Conservation (phyloP, 2,888 invertebrate species). For the Clistopyga incitator region DNA sequence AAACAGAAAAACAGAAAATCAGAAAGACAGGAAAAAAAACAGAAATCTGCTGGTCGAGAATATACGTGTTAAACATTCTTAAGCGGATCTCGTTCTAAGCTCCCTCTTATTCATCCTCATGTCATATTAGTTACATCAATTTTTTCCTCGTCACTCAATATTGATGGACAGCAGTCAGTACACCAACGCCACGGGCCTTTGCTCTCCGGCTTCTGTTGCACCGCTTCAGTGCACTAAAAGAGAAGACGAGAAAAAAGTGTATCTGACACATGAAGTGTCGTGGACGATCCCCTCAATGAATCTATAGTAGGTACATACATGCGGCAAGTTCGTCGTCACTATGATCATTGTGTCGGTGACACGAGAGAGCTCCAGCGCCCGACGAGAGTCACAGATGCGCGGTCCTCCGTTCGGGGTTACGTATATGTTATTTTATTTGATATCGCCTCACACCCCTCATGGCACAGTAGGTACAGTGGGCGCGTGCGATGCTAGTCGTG, state of each 20-base stretch:
- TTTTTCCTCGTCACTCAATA: background rate
- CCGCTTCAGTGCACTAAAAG: background rate
- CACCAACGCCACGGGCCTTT: conserved; percentile 10
- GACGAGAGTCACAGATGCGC: conserved; percentile 66
- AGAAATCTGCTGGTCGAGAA: too few relatives aligned
- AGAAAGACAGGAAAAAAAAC: background rate
- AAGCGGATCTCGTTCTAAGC: too few relatives aligned
- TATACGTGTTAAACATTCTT: too few relatives aligned
- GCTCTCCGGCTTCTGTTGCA: conserved; percentile 5
- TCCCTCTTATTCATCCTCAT: background rate
- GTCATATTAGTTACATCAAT: background rate
- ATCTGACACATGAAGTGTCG: conserved; percentile 5
- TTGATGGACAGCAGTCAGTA: conserved; percentile 25
- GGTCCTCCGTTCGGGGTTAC: conserved; percentile 50
- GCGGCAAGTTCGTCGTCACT: conserved; percentile 50
- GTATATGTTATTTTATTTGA: conserved; percentile 61
- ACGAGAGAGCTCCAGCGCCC: conserved; percentile 8
- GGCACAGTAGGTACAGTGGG: conserved; percentile 55
- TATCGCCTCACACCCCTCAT: conserved; percentile 54
- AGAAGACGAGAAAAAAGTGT: conserved; percentile 1
- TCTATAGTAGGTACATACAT: conserved; percentile 21
- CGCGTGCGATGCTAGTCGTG: conserved; percentile 59
- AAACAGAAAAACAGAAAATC: background rate
- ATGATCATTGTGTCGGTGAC: conserved; percentile 63
- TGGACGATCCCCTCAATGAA: conserved; percentile 17